Conservation (phyloP, 2,888 invertebrate species). For the Troides oblongomaculatus region DNA sequence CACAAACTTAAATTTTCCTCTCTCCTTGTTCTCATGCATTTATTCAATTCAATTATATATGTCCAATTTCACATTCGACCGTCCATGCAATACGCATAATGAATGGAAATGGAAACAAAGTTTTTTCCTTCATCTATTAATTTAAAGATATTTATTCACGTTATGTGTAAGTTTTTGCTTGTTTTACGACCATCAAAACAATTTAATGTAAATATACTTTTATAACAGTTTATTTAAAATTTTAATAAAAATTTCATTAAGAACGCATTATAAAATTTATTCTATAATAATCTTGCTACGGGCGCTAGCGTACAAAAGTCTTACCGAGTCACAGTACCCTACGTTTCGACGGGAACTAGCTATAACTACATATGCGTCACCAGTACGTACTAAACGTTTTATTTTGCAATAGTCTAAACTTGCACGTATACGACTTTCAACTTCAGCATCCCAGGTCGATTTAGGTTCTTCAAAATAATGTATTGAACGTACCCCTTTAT, state of each 20-base stretch:
- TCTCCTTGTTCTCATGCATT: too few species aligned
- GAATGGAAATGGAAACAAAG: too few species aligned
- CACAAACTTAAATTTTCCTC: too few species aligned
- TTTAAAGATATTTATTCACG: too few species aligned
- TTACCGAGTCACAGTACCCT: conserved; percentile 67
- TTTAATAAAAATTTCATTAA: background rate
- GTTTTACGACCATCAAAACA: background rate
- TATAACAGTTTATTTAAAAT: background rate
- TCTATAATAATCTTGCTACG: conserved; percentile 44
- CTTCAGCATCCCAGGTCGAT: conserved; percentile 58
- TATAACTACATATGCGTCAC: conserved; percentile 67
- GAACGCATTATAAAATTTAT: background rate
- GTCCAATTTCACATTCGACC: too few species aligned
- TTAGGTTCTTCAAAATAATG: conserved; percentile 70
- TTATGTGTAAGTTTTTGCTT: too few species aligned
- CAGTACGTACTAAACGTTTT: conserved; percentile 62
- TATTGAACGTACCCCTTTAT: conserved; percentile 75
- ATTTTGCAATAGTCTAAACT: conserved; percentile 71
- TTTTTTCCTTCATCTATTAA: too few species aligned
- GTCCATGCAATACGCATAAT: too few species aligned
- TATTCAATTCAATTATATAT: too few species aligned
- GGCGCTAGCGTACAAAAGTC: conserved; percentile 65
- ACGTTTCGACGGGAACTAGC: conserved; percentile 65
- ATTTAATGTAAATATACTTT: background rate
- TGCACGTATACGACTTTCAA: conserved; percentile 59